These are phyloP conservation scores for Dastarcus helophoroides DNA, from an alignment of 2,888 invertebrate species.

Conservation along the genomic window DNA sequence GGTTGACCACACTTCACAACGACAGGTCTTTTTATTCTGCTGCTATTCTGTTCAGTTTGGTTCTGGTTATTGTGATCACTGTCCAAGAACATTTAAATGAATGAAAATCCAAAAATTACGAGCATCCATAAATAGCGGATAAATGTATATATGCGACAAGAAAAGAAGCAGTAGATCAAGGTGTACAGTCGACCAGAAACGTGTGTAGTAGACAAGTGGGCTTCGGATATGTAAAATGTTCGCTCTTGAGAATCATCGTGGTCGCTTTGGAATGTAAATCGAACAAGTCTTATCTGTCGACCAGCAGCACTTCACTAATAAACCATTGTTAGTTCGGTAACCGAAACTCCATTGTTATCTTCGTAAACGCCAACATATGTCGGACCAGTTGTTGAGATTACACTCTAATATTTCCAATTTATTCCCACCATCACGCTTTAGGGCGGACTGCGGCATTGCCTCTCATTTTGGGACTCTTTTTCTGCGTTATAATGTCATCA, in stretches of 20 bases:
- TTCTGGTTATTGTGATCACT: conserved; percentile 22
- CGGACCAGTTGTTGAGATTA: too few relatives aligned
- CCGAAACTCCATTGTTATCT: conserved; percentile 34
- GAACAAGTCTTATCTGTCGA: conserved; percentile 35
- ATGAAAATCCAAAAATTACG: conserved; percentile 28
- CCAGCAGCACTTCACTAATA: conserved; percentile 35
- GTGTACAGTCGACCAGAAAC: conserved; percentile 8
- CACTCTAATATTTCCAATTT: too few relatives aligned
- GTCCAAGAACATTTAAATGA: conserved; percentile 25
- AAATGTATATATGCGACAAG: conserved; percentile 15
- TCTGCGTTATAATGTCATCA: too few relatives aligned
- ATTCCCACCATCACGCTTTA: too few relatives aligned
- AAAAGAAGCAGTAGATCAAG: conserved; percentile 13
- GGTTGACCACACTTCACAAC: conserved; percentile 12
- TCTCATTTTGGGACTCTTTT: too few relatives aligned
- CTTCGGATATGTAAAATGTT: conserved; percentile 33
- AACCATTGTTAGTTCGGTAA: conserved; percentile 35
- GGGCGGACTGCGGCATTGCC: too few relatives aligned
- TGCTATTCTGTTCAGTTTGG: conserved; percentile 16
- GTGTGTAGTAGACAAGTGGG: conserved; percentile 24
- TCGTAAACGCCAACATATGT: too few relatives aligned
- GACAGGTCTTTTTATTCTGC: conserved; percentile 11
- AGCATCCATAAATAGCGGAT: conserved; percentile 23
- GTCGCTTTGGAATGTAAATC: conserved; percentile 36
- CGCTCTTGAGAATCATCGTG: conserved; percentile 33